These are phyloP conservation scores for Pristionchus mayeri DNA, from an alignment of 2,888 invertebrate species.

Conservation along the genomic window DNA sequence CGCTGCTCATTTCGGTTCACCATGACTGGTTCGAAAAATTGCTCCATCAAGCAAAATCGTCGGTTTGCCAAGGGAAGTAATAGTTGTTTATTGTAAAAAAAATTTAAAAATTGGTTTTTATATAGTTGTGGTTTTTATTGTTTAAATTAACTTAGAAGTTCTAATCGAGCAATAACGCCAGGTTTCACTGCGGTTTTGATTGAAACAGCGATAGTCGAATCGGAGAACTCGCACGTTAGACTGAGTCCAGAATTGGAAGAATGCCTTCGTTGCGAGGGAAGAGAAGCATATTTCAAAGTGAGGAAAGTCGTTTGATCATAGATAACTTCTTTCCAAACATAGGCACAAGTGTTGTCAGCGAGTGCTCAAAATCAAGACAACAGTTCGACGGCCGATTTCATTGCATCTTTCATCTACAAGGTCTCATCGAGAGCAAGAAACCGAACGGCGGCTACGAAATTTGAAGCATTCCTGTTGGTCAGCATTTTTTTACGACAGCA, in stretches of 20 bases:
- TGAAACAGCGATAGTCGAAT: not conserved
- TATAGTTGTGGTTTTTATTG: too few species aligned
- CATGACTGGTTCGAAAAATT: not conserved
- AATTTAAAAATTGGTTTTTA: too few species aligned
- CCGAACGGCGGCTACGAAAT: not conserved
- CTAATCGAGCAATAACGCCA: not conserved
- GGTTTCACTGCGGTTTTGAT: too few species aligned
- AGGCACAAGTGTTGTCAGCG: not conserved
- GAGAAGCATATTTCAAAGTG: not conserved
- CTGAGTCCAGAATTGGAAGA: not conserved
- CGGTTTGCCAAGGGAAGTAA: not conserved
- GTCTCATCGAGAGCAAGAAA: not conserved
- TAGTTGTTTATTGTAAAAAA: not conserved
- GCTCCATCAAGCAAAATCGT: not conserved
- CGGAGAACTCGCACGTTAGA: not conserved
- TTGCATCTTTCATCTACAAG: too few species aligned
- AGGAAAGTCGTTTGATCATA: not conserved
- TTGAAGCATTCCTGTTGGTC: not conserved
- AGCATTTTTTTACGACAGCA: too few species aligned
- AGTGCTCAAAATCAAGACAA: not conserved
- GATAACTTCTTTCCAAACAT: not conserved
- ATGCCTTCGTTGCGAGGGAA: not conserved
- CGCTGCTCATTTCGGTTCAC: too few species aligned
- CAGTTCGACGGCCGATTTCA: too few species aligned
- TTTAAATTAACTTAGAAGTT: too few species aligned